A percentile compares a stretch with the other conserved stretches of the same genome.
These are phyloP conservation scores for Gastrophryne carolinensis DNA, from an alignment of 2,797 vertebrate genomes.

Conservation along the genomic window DNA sequence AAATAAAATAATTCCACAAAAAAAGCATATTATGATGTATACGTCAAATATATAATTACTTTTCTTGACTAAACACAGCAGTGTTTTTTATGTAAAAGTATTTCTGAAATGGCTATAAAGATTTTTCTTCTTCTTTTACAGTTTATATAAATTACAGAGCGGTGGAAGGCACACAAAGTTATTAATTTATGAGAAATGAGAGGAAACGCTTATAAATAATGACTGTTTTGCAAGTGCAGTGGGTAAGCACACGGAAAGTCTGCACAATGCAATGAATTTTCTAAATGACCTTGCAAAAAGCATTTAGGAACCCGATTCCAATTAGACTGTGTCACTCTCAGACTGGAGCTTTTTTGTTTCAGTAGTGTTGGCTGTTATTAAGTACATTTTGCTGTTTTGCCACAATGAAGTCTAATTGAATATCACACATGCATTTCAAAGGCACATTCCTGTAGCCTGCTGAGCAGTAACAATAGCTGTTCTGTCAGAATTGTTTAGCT, in stretches of 20 bases:
- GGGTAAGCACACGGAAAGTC: constrained; percentile 4
- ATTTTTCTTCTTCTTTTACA: neutral
- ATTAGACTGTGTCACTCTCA: constrained; percentile 37
- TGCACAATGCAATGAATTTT: constrained; percentile 29
- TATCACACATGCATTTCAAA: neutral
- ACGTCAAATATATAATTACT: too few species aligned
- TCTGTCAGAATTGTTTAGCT: neutral
- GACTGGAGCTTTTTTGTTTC: neutral
- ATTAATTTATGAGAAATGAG: constrained; percentile 11
- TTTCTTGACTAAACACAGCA: neutral
- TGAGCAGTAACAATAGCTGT: constrained; percentile 14
- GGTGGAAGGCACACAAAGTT: neutral
- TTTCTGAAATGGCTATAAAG: neutral
- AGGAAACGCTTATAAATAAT: constrained; percentile 8
- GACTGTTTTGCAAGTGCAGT: constrained; percentile 15
- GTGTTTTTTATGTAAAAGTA: neutral
- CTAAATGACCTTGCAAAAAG: constrained; percentile 15
- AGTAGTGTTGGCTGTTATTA: neutral
- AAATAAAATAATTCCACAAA: too few species aligned
- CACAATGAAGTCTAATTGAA: constrained; percentile 27
- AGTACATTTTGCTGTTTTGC: neutral
- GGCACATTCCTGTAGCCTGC: constrained; percentile 1
- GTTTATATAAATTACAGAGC: neutral
- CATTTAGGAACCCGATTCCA: constrained; percentile 27
- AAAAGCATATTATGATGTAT: too few species aligned